phyloP scores from a whole-genome alignment of 2,888 invertebrate genomes.

The Bursaphelenchus okinawaensis region DNA sequence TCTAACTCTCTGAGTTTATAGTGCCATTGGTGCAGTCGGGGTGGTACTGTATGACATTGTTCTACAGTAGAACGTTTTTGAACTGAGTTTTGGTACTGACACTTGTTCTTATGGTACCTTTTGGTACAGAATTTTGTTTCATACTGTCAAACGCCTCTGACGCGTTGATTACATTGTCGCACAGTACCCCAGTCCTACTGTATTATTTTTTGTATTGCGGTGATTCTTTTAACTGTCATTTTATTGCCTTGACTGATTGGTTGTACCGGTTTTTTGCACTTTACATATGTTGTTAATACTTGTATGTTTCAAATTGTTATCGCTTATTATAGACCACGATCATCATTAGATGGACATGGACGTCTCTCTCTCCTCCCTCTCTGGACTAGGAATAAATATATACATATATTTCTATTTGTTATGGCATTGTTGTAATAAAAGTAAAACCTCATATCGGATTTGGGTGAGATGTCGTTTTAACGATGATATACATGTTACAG shows the following conservation, averaged over 20 bases:
- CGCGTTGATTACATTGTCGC: too few relatives aligned
- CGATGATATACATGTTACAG: not conserved
- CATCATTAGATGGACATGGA: not conserved
- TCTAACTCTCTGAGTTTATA: too few relatives aligned
- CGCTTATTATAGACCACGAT: not conserved
- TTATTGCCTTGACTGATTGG: not conserved
- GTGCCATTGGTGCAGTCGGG: too few relatives aligned
- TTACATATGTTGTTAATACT: conserved; percentile 2
- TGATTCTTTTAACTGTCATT: not conserved
- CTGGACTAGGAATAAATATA: not conserved
- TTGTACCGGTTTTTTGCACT: not conserved
- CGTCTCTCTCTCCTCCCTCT: not conserved
- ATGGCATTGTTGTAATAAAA: not conserved
- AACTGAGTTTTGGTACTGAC: too few relatives aligned
- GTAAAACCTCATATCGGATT: too few relatives aligned
- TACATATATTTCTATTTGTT: not conserved
- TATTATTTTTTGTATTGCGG: not conserved
- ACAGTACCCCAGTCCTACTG: too few relatives aligned
- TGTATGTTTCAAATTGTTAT: not conserved
- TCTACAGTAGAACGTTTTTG: too few relatives aligned
- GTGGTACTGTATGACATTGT: too few relatives aligned
- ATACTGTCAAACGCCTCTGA: too few relatives aligned
- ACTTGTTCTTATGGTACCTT: too few relatives aligned
- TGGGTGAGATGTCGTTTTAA: not conserved
- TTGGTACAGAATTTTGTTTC: too few relatives aligned